Evolutionary conservation across 2,113 vertebrate species (phyloP), one percentile per base, ranked within the genome.

Genomic region (Abramis brama): DNA sequence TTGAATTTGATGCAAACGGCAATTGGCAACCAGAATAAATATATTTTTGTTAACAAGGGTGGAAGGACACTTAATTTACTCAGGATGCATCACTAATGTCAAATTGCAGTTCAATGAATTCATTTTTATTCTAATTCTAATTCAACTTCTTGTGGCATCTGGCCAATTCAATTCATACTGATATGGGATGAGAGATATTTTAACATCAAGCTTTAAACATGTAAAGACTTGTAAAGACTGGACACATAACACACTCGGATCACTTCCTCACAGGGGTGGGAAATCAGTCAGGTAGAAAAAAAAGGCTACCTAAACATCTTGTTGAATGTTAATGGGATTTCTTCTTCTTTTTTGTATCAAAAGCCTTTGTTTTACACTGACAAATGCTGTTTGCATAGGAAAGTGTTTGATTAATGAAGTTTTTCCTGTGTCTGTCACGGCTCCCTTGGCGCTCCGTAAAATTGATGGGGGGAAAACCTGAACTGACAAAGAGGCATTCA

Each of bases 331-430:
- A 91, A 91, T 88, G 80, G 70, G 79, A 87, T 74, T 81, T 27
- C 70, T 39, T 50, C 36, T 81, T 81, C 59, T 47, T 83, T 83
- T 85, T 82, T 25, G 36, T 87, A 87, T 87, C 74, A 86, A 66
- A 87, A 77, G 79, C 74, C 79, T 86, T 90, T 91, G 87, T 90
- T 90, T 92, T 89, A 86, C 88, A 88, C 87, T 89, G 87, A 90
- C 88, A 84, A 90, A 91, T 30, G 87, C 62, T 86, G 88, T 91
- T 91, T 89, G 86, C 85, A 87, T 85, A 89, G 88, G 75, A 88
- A 91, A 91, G 81, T 83, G 85, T 84, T 89, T 92, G 93, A 93
- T 93, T 92, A 90, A 93, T 92, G 88, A 90, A 89, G 85, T 90
- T 85, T 79, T 85, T 78, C 45, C 50, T 75, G 79, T 82, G 39